Evolutionary conservation across 2,113 vertebrate species (phyloP).

Genomic region (Dipodomys merriami): DNA sequence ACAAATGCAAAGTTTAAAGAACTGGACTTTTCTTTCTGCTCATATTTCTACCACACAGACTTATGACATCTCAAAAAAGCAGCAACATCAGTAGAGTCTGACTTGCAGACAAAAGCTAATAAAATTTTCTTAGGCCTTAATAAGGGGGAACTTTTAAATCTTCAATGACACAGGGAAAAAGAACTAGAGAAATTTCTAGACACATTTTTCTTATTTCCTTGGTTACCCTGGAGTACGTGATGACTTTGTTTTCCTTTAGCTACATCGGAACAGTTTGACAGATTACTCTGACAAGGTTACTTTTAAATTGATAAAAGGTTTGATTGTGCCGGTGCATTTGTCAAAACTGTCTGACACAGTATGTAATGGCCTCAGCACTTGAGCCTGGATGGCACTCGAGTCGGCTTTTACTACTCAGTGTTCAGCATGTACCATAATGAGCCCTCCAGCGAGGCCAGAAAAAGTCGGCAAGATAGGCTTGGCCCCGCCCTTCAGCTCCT

Average conservation of each 20-base stretch:
- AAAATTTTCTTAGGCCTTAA: constrained; percentile 61
- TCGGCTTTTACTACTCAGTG: constrained; percentile 19
- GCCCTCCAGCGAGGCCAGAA: neutral
- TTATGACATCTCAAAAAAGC: constrained; percentile 50
- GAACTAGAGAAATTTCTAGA: constrained; percentile 59
- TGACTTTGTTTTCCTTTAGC: constrained; percentile 85
- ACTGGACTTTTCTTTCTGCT: constrained; percentile 42
- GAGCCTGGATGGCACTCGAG: constrained; percentile 65
- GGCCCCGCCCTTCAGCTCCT: neutral
- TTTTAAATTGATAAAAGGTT: constrained; percentile 88
- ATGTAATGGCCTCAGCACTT: constrained; percentile 79
- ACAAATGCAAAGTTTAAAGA: constrained; percentile 13
- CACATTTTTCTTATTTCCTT: constrained; percentile 81
- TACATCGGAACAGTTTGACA: constrained; percentile 85
- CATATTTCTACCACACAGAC: constrained; percentile 36
- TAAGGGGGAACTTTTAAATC: constrained; percentile 71
- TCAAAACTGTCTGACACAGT: constrained; percentile 84
- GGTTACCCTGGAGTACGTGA: constrained; percentile 75
- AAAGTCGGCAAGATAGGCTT: constrained; percentile 30
- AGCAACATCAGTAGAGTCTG: neutral
- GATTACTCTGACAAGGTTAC: constrained; percentile 87
- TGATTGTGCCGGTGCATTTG: constrained; percentile 86
- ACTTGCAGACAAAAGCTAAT: constrained; percentile 65
- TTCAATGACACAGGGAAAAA: constrained; percentile 68
- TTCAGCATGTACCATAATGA: neutral